Percentiles rank a stretch among this genome's conserved stretches.
phyloP scores from a whole-genome alignment of 2,888 invertebrate species.

The Eupithecia centaureata region DNA sequence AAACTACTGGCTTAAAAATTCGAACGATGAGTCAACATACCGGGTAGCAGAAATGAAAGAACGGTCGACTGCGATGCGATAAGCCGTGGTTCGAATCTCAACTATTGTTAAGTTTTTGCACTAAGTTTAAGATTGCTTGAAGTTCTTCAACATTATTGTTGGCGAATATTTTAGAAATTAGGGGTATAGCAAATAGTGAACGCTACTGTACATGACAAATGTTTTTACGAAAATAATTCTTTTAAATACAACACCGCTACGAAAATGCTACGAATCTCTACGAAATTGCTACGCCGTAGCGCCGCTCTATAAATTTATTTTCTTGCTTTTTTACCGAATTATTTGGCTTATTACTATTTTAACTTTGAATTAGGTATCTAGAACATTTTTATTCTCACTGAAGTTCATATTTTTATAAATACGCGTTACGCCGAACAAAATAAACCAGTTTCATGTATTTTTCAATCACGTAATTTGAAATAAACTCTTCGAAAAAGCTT shows the following conservation, averaged over 20 bases:
- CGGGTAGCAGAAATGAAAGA: too few relatives aligned
- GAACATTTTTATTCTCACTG: too few relatives aligned
- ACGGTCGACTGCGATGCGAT: too few relatives aligned
- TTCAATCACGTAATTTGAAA: slow-evolving; percentile 7
- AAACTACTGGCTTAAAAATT: too few relatives aligned
- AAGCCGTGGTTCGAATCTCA: too few relatives aligned
- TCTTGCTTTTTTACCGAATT: background rate
- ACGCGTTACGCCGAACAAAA: background rate
- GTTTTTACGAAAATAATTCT: background rate
- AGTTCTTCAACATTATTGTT: too few relatives aligned
- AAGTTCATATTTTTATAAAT: background rate
- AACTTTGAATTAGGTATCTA: background rate
- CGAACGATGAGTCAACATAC: too few relatives aligned
- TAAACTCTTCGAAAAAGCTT: slow-evolving; percentile 20
- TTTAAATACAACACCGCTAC: background rate
- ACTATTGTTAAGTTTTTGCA: too few relatives aligned
- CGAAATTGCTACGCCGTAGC: slow-evolving; percentile 27
- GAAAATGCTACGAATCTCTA: slow-evolving; percentile 18
- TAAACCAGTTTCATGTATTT: background rate
- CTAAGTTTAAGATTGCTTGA: too few relatives aligned
- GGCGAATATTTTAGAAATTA: too few relatives aligned
- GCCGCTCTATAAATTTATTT: background rate
- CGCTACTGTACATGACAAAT: background rate
- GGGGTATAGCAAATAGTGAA: too few relatives aligned
- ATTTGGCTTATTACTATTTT: background rate